Percentiles rank a stretch among this genome's conserved stretches.
phyloP scores from a whole-genome alignment of 2,797 vertebrate genomes.

The Arvicola amphibius region DNA sequence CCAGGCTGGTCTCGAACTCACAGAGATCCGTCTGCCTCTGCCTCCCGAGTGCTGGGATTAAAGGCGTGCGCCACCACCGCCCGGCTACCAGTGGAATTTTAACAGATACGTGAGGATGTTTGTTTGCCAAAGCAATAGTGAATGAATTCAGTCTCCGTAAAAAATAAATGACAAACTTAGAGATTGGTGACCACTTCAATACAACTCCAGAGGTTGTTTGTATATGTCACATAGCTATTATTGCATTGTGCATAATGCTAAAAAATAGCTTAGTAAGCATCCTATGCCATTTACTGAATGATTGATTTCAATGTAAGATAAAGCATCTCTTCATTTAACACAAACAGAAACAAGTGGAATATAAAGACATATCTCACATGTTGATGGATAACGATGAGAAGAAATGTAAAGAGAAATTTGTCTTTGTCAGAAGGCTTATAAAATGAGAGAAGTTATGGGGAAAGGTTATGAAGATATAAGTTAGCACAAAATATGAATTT shows the following conservation, averaged over 20 bases:
- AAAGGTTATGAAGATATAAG: neutral
- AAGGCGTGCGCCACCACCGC: no score
- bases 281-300: neutral
- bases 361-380: neutral
- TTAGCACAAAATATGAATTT: neutral
- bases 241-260: neutral
- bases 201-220: neutral
- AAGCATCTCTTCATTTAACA: neutral
- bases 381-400: neutral
- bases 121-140: neutral
- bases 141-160: neutral
- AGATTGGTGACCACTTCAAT: neutral
- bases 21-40: no score
- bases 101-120: neutral
- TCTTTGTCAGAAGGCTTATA: neutral
- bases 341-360: neutral
- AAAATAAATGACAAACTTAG: neutral
- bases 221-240: neutral
- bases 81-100: neutral
- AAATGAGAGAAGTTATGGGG: neutral
- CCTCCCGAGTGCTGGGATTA: no score
- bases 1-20: no score
- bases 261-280: neutral
- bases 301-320: constrained; percentile 22
- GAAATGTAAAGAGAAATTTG: neutral